Evolutionary conservation across 2,797 vertebrate species (phyloP).

Genomic region (Oophaga sylvatica): DNA sequence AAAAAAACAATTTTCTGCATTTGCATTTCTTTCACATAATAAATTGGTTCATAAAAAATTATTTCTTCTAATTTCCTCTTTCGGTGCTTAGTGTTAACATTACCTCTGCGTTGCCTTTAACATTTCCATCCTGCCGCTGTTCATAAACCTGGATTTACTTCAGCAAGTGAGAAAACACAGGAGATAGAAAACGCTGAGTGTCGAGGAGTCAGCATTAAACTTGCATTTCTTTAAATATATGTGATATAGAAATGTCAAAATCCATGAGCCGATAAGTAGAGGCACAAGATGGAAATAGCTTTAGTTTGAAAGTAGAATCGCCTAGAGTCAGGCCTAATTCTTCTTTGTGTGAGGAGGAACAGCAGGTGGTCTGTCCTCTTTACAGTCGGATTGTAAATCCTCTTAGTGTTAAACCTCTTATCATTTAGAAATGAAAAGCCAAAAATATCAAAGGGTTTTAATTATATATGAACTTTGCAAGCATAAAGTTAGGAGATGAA

Average conservation of each 20-base stretch:
- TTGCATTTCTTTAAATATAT: constrained; percentile 36
- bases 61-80: neutral
- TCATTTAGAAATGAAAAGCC: constrained; percentile 3
- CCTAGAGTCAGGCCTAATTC: constrained; percentile 37
- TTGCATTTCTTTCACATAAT: neutral
- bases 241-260: constrained; percentile 21
- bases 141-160: constrained; percentile 25
- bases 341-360: constrained; percentile 26
- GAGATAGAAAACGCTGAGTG: constrained; percentile 29
- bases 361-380: constrained; percentile 14
- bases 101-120: neutral
- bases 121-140: neutral
- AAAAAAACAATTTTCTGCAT: neutral
- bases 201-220: constrained; percentile 26
- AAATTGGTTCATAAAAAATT: neutral
- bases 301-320: constrained; percentile 22
- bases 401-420: neutral
- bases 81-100: neutral
- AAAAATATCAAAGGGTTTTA: constrained; percentile 1
- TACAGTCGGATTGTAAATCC: constrained; percentile 3
- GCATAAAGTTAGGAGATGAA: neutral
- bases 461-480: neutral
- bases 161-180: constrained; percentile 4
- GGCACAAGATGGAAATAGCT: constrained; percentile 32
- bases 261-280: constrained; percentile 26